A percentile compares a stretch with the other conserved stretches of the same genome.
Evolutionary conservation across 2,797 vertebrate genomes (phyloP).

Genomic region (Sarcophilus harrisii): DNA sequence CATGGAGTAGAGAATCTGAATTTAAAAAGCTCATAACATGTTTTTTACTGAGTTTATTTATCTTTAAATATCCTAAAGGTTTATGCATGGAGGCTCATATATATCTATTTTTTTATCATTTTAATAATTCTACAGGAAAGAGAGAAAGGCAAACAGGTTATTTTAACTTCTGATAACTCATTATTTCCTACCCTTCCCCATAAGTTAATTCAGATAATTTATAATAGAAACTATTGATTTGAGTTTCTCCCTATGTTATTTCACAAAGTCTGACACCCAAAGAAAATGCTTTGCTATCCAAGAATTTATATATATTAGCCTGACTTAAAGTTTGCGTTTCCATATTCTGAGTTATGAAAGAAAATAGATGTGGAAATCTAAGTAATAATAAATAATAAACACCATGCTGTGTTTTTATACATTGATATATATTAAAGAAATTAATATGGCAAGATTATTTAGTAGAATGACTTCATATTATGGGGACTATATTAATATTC

Average conservation of each 20-base stretch:
- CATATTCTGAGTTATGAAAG: not conserved
- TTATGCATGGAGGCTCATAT: not conserved
- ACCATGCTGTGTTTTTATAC: not conserved
- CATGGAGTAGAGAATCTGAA: not conserved
- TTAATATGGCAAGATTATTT: not conserved
- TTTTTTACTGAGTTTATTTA: not conserved
- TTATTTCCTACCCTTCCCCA: not conserved
- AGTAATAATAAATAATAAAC: not conserved
- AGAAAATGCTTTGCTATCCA: not conserved
- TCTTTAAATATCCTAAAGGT: not conserved
- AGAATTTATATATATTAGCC: not conserved
- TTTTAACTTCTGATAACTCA: not conserved
- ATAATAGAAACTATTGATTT: not conserved
- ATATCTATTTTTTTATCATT: not conserved
- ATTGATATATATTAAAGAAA: not conserved
- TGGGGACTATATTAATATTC: not conserved
- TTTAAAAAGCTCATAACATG: not conserved
- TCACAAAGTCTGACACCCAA: not conserved
- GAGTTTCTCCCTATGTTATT: not conserved
- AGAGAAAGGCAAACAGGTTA: not conserved
- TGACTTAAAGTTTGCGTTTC: not conserved
- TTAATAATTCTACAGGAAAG: not conserved
- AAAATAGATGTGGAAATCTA: not conserved
- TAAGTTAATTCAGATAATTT: not conserved
- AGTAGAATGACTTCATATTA: not conserved